Percentiles rank a stretch among this genome's conserved stretches.
Evolutionary conservation across 2,113 vertebrate species (phyloP).

Genomic region (Manacus vitellinus): DNA sequence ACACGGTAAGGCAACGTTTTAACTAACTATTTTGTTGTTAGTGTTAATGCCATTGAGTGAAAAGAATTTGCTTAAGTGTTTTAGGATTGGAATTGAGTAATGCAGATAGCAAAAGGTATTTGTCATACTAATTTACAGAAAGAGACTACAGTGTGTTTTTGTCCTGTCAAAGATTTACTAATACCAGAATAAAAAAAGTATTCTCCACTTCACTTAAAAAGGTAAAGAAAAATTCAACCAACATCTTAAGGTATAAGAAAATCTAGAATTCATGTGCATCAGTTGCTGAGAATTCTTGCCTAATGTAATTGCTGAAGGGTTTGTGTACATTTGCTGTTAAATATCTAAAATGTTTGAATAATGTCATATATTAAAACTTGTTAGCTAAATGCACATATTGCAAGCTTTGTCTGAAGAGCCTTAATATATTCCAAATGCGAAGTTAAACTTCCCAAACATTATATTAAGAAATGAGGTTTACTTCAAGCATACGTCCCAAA

Average conservation of each 20-base stretch:
- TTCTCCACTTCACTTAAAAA: background rate
- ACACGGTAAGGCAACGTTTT: constrained; percentile 82
- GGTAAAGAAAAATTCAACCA: background rate
- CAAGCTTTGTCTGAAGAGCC: background rate
- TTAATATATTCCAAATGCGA: background rate
- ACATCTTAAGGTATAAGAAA: background rate
- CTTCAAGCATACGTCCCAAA: background rate
- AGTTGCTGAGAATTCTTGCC: background rate
- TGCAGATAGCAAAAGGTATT: background rate
- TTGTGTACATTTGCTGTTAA: background rate
- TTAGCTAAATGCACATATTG: background rate
- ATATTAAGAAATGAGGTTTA: background rate
- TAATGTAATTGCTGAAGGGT: background rate
- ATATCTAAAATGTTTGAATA: background rate
- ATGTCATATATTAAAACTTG: background rate
- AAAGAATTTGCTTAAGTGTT: background rate
- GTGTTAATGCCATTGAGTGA: background rate
- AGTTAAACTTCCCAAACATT: background rate
- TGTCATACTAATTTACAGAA: background rate
- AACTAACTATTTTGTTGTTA: constrained; percentile 13
- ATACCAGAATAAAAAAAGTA: background rate
- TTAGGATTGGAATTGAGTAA: background rate
- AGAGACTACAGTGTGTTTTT: background rate
- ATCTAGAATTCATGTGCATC: background rate
- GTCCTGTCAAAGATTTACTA: background rate